Evolutionary conservation across 1,140 invertebrate genomes (phyloP).

Genomic region (Pristionchus pacificus): DNA sequence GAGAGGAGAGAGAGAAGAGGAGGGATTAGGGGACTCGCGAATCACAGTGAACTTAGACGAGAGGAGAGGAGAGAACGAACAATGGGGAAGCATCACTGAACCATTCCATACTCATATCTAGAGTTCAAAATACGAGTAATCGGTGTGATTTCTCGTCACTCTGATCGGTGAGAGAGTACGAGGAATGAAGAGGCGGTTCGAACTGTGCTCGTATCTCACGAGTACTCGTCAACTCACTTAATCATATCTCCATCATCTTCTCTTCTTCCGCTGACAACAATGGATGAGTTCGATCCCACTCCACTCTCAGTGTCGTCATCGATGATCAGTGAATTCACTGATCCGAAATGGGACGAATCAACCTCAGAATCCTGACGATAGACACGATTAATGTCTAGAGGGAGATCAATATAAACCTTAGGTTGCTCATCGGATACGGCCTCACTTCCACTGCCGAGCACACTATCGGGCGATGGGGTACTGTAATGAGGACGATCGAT

Average conservation of each 20-base stretch:
- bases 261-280: background rate
- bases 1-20: too few species aligned
- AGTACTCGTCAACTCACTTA: too few species aligned
- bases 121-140: too few species aligned
- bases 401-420: background rate
- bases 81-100: too few species aligned
- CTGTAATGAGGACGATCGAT: background rate
- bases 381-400: background rate
- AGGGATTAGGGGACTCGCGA: too few species aligned
- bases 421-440: background rate
- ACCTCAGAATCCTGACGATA: background rate
- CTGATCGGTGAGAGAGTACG: too few species aligned
- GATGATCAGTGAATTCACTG: background rate
- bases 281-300: background rate
- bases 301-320: background rate
- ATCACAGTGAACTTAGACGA: too few species aligned
- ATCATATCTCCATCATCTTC: background rate
- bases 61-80: too few species aligned
- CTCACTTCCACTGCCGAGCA: background rate
- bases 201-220: too few species aligned
- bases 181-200: too few species aligned
- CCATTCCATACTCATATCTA: too few species aligned
- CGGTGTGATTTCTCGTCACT: too few species aligned
- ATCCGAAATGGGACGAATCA: background rate
- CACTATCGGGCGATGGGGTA: background rate